These are phyloP conservation scores for Vidua chalybeata DNA, from an alignment of 2,113 vertebrate species.

Conservation along the genomic window DNA sequence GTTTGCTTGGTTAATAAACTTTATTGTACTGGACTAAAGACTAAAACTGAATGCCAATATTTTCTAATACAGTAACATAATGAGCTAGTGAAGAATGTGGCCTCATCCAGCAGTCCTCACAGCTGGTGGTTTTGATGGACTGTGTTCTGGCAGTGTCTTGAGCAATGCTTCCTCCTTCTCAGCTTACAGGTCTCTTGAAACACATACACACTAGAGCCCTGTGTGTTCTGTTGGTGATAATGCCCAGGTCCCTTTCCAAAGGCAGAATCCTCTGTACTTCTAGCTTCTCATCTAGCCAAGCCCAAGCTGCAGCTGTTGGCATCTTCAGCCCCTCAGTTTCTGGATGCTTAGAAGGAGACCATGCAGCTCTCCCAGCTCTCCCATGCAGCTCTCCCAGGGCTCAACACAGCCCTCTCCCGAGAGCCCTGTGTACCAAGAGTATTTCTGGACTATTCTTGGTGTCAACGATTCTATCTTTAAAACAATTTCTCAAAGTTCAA, in stretches of 20 bases:
- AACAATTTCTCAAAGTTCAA: not conserved
- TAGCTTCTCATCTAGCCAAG: not conserved
- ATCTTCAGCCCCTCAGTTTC: fast-evolving
- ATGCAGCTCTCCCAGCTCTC: fast-evolving
- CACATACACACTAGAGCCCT: fast-evolving
- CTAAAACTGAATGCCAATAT: not conserved
- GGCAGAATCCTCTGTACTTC: not conserved
- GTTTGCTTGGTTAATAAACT: not conserved
- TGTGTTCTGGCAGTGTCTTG: not conserved
- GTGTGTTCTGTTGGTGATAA: not conserved
- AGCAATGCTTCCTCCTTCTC: not conserved
- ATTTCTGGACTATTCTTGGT: not conserved
- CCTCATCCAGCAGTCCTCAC: not conserved
- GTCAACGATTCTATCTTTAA: not conserved
- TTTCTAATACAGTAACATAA: not conserved
- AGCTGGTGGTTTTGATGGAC: not conserved
- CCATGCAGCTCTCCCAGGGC: fast-evolving
- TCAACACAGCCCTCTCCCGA: fast-evolving
- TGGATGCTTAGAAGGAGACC: not conserved
- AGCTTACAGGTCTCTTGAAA: not conserved
- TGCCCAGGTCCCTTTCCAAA: not conserved
- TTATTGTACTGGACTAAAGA: not conserved
- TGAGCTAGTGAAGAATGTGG: not conserved
- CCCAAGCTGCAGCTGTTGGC: not conserved
- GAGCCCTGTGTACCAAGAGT: not conserved